Evolutionary conservation across 2,888 invertebrate species (phyloP).

Genomic region (Ceramica pisi): DNA sequence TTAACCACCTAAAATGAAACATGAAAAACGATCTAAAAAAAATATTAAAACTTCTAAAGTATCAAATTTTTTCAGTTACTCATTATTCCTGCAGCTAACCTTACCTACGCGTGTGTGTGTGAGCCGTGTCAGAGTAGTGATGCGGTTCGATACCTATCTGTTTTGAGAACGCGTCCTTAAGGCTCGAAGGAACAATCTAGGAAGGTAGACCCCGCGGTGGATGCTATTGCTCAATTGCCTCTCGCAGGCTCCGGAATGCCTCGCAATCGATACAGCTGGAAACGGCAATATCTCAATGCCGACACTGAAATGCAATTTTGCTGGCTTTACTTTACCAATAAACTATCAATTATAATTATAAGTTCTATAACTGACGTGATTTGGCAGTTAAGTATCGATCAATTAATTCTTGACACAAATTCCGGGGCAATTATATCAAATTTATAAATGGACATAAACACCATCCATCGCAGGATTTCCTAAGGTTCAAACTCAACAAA

Average conservation of each 20-base stretch:
- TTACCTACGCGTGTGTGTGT: too few relatives aligned
- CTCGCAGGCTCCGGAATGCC: constrained; percentile 67
- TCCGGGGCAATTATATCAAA: constrained; percentile 43
- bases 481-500: constrained; percentile 37
- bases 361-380: constrained; percentile 58
- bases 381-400: constrained; percentile 59
- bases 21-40: too few relatives aligned
- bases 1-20: too few relatives aligned
- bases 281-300: constrained; percentile 74
- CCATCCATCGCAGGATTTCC: constrained; percentile 26
- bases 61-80: too few relatives aligned
- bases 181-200: constrained; percentile 80
- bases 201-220: constrained; percentile 75
- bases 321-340: constrained; percentile 56
- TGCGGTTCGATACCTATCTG: too few relatives aligned
- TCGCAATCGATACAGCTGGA: constrained; percentile 71
- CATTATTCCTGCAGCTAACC: too few relatives aligned
- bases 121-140: too few relatives aligned
- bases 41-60: too few relatives aligned
- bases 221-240: constrained; percentile 82
- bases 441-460: constrained; percentile 44
- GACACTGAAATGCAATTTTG: constrained; percentile 65
- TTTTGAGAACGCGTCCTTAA: too few relatives aligned
- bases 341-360: constrained; percentile 69
- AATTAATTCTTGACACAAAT: constrained; percentile 59